Evolutionary conservation across 2,888 invertebrate genomes (phyloP).

Genomic region (Mesorhabditis sp.): DNA sequence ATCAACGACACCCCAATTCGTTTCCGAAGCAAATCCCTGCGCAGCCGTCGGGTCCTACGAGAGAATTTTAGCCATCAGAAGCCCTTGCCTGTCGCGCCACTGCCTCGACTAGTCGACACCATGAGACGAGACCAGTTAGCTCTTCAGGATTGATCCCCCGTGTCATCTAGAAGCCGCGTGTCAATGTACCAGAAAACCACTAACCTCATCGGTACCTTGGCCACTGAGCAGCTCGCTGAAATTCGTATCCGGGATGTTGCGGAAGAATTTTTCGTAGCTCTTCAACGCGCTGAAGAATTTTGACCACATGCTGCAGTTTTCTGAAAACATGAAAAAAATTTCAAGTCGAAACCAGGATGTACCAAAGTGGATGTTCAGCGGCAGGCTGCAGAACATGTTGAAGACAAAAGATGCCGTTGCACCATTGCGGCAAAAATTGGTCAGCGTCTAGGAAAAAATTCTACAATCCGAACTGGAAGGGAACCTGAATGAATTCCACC

Average conservation of each 20-base stretch:
- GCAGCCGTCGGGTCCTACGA: too few relatives aligned
- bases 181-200: too few relatives aligned
- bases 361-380: not conserved
- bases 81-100: constrained; percentile 20
- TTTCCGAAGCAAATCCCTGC: too few relatives aligned
- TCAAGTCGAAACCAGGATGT: not conserved
- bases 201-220: too few relatives aligned
- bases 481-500: not conserved
- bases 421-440: not conserved
- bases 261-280: not conserved
- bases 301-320: not conserved
- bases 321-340: not conserved
- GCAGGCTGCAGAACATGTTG: not conserved
- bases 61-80: not conserved
- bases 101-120: constrained; percentile 27
- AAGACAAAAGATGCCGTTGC: constrained; percentile 4
- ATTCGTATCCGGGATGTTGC: not conserved
- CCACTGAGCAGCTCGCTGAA: too few relatives aligned
- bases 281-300: not conserved
- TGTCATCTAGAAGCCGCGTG: not conserved
- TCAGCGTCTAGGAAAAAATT: not conserved
- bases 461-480: not conserved
- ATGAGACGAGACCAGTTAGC: constrained; percentile 33
- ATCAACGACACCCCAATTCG: too few relatives aligned
- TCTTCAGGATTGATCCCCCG: constrained; percentile 27